These are phyloP conservation scores for Rhynchopsitta pachyrhyncha DNA, from an alignment of 2,113 vertebrate species.

Conservation along the genomic window DNA sequence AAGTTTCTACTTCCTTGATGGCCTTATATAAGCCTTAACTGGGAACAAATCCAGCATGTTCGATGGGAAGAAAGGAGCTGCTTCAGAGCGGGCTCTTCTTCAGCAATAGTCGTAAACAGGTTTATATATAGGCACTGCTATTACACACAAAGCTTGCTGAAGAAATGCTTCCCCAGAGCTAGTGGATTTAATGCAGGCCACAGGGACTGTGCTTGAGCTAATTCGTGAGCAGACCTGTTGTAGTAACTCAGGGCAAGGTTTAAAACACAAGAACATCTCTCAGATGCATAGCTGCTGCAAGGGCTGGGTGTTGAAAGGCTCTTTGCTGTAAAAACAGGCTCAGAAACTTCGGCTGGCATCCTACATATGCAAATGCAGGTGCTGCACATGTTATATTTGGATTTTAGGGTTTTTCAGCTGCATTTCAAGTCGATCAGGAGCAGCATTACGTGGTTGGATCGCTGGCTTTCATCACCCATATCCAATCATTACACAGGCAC, in stretches of 20 bases:
- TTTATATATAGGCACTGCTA: conserved; percentile 23
- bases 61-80: conserved; percentile 43
- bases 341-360: neutral
- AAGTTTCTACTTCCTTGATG: conserved; percentile 55
- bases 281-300: neutral
- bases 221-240: neutral
- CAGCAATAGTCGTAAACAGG: conserved; percentile 31
- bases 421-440: neutral
- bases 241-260: neutral
- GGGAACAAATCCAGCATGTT: conserved; percentile 43
- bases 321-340: neutral
- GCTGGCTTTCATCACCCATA: neutral
- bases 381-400: conserved; percentile 4
- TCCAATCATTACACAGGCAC: neutral
- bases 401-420: conserved; percentile 21
- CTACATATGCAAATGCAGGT: neutral
- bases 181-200: neutral
- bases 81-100: conserved; percentile 14
- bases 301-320: neutral
- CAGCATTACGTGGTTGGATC: neutral
- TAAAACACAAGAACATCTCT: neutral
- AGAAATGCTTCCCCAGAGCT: neutral
- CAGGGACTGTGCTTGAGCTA: neutral
- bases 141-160: neutral
- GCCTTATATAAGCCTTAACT: conserved; percentile 47